These are phyloP conservation scores for Amblyopsis hoosieri DNA, from an alignment of 2,797 vertebrate species.

Conservation along the genomic window DNA sequence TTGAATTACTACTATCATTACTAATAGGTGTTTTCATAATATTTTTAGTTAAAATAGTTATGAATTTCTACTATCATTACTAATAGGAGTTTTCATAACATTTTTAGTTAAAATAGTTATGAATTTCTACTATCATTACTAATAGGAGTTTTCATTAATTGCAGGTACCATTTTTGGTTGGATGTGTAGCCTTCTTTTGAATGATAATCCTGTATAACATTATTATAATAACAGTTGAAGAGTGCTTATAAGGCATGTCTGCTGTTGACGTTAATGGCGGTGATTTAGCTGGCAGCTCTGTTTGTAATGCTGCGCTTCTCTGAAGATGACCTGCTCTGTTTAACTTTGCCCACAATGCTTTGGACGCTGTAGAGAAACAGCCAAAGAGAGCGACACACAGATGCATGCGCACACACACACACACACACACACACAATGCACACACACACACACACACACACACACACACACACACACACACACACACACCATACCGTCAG, in stretches of 20 bases:
- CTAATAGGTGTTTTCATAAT: too few species aligned
- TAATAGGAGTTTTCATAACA: too few species aligned
- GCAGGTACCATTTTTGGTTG: too few species aligned
- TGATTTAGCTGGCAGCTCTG: constrained; percentile 48
- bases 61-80: too few species aligned
- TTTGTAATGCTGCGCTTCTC: constrained; percentile 37
- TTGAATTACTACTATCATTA: too few species aligned
- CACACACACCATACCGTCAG: not conserved
- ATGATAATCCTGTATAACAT: constrained; percentile 1
- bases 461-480: not conserved
- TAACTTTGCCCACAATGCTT: constrained; percentile 57
- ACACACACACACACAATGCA: constrained; percentile 6
- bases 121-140: too few species aligned
- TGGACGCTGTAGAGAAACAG: constrained; percentile 26
- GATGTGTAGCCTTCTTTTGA: constrained; percentile 10
- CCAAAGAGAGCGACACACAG: not conserved
- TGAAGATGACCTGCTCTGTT: constrained; percentile 56
- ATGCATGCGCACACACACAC: too few species aligned
- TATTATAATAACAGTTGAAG: not conserved
- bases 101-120: too few species aligned
- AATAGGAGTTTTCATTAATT: too few species aligned
- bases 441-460: too few species aligned
- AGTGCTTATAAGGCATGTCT: constrained; percentile 4
- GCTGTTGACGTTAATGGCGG: constrained; percentile 38
- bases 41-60: too few species aligned